Evolutionary conservation across 1,140 invertebrate genomes (phyloP).

Genomic region (Drosophila bipectinata): DNA sequence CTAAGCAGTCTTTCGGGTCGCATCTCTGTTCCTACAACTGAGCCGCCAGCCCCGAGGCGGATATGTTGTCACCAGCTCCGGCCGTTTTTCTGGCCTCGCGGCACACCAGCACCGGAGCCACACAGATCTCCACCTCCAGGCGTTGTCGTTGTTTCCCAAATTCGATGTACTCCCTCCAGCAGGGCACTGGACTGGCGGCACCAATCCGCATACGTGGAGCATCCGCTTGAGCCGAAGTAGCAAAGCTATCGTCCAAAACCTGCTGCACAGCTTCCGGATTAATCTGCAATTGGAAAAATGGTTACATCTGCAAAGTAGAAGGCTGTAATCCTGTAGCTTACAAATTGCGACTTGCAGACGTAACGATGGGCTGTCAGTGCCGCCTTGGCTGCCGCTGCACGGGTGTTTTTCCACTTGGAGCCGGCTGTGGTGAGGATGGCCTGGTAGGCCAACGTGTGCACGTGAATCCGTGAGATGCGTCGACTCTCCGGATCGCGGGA

Average conservation of each 20-base stretch:
- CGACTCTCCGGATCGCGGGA: slow-evolving; percentile 74
- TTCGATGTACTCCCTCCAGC: slow-evolving; percentile 90
- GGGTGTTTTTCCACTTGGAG: slow-evolving; percentile 89
- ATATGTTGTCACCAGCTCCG: slow-evolving; percentile 95
- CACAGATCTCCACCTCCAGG: slow-evolving; percentile 88
- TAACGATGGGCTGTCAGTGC: slow-evolving; percentile 93
- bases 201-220: slow-evolving; percentile 86
- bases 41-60: slow-evolving; percentile 91
- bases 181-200: slow-evolving; percentile 91
- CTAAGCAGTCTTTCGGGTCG: slow-evolving; percentile 67
- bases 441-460: slow-evolving; percentile 95
- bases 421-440: slow-evolving; percentile 89
- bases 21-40: slow-evolving; percentile 85
- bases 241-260: slow-evolving; percentile 94
- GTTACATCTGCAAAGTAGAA: neutral
- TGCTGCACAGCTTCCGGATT: slow-evolving; percentile 89
- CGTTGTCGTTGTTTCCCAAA: slow-evolving; percentile 71
- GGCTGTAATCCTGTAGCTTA: slow-evolving; percentile 59
- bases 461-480: slow-evolving; percentile 90
- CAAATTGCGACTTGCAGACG: slow-evolving; percentile 90
- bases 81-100: slow-evolving; percentile 92
- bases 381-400: slow-evolving; percentile 92
- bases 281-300: slow-evolving; percentile 84
- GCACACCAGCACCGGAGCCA: slow-evolving; percentile 94
- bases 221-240: slow-evolving; percentile 86